Base-by-base conservation (phyloP, 2,113 vertebrate genomes). In the Lathamus discolor region DNA sequence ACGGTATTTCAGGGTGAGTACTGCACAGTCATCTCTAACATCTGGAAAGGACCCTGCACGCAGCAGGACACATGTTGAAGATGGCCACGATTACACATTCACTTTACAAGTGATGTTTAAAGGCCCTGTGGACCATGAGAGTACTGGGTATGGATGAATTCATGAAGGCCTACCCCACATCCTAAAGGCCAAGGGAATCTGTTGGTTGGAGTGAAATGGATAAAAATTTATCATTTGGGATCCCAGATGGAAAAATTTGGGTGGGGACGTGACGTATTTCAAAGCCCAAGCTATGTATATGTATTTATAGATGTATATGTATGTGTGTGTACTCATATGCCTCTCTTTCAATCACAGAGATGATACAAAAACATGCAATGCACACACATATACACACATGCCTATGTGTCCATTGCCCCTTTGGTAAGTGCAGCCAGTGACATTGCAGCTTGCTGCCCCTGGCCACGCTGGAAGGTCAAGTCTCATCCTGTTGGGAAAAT, bases 111-210 rank as follows among this genome's bases (percentile, higher is more conserved):
- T 27, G 24, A 27, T 61, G 18, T 49, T 73, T 46, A 82, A 91
- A 88, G 35, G 17, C 3, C 13, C 41, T 8, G 14, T 39, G 55
- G 43, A 64, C 28, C 35, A 57, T 0, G 0, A 27, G 31, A n/a
- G 33, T 39, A 37, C 72, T 33, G 13, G 15, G 19, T n/a, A 93
- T 75, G 44, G 18, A 48, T 2, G 4, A 17, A n/a, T 76, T 73
- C 43, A 43, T 25, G 9, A 76, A 91, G 35, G 31, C 7, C 23
- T 43, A 41, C 27, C 27, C 29, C 37, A 7, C 7, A 44, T 57
- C 24, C 37, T 39, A 79, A 78, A 35, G 18, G 52, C n/a, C 43
- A n/a, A 66, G 67, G 25, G 39, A 43, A 41, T 66, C 27, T 59
- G 43, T 2, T 9, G 9, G 52, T 57, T 57, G 49, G 18, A 86